Evolutionary conservation across 2,797 vertebrate species (phyloP).

Genomic region (Intellagama lesueurii): DNA sequence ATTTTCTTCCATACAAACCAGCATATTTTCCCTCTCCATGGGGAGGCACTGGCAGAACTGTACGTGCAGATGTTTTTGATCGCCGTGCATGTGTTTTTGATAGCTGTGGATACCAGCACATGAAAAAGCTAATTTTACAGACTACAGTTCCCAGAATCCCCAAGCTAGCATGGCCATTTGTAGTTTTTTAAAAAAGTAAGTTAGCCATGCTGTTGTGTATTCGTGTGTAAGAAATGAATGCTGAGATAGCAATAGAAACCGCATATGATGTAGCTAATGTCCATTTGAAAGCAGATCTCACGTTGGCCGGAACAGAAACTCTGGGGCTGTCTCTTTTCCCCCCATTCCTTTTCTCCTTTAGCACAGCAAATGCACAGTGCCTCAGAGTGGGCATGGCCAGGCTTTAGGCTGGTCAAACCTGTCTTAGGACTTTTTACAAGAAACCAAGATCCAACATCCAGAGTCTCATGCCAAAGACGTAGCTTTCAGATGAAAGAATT

Average conservation of each 20-base stretch:
- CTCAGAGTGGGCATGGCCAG: neutral
- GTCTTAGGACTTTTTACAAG: neutral
- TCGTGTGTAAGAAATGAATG: neutral
- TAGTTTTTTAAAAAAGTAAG: no score
- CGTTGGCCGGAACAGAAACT: neutral
- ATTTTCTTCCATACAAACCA: slow-evolving; percentile 10
- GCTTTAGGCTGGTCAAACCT: neutral
- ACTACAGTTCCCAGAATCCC: no score
- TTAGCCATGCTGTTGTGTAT: neutral
- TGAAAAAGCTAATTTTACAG: no score
- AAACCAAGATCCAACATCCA: neutral
- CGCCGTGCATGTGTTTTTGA: neutral
- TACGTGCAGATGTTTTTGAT: neutral
- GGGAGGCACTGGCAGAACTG: neutral
- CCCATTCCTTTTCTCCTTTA: neutral
- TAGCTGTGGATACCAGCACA: neutral
- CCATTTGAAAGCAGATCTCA: neutral
- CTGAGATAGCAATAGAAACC: neutral
- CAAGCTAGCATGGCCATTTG: no score
- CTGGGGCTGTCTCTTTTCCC: neutral
- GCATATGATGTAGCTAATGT: neutral
- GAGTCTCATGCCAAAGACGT: neutral
- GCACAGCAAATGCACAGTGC: neutral
- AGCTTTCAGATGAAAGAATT: neutral
- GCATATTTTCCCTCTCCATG: neutral